Evolutionary conservation across 2,797 vertebrate genomes (phyloP).

Genomic region (Oceanodroma leucorhoa): DNA sequence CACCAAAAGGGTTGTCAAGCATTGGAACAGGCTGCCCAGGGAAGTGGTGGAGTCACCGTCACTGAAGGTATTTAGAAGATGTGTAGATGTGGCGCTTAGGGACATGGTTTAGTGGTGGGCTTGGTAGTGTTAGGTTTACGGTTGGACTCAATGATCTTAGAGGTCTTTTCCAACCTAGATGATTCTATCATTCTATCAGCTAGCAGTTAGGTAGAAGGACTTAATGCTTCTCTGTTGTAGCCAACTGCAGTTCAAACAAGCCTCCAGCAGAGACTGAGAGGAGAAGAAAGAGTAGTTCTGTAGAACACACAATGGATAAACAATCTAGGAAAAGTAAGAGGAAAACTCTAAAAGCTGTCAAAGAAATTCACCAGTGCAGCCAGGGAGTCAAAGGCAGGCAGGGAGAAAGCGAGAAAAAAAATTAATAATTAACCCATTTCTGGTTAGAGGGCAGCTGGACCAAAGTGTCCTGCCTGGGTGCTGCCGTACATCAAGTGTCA

Average conservation of each 20-base stretch:
- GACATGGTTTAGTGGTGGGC: not conserved
- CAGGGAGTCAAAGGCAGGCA: not conserved
- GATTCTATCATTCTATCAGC: not conserved
- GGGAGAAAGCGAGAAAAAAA: not conserved
- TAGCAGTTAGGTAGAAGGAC: not conserved
- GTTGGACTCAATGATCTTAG: not conserved
- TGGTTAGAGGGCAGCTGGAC: not conserved
- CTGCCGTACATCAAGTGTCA: rapidly evolving
- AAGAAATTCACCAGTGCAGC: not conserved
- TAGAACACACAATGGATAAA: not conserved
- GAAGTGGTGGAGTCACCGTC: not conserved
- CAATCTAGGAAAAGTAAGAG: not conserved
- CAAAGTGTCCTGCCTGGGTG: not conserved
- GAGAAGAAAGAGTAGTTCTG: not conserved
- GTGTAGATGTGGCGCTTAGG: not conserved
- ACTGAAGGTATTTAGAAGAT: not conserved
- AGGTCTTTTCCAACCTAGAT: not conserved
- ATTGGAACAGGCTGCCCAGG: not conserved
- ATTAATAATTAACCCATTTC: not conserved
- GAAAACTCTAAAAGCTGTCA: not conserved
- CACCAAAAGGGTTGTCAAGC: too few species aligned
- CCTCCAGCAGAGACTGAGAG: not conserved
- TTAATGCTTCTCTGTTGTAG: not conserved
- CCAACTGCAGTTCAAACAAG: not conserved
- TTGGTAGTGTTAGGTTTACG: not conserved